Conservation (phyloP, 2,888 invertebrate species). For the Pilophorus perplexus region DNA sequence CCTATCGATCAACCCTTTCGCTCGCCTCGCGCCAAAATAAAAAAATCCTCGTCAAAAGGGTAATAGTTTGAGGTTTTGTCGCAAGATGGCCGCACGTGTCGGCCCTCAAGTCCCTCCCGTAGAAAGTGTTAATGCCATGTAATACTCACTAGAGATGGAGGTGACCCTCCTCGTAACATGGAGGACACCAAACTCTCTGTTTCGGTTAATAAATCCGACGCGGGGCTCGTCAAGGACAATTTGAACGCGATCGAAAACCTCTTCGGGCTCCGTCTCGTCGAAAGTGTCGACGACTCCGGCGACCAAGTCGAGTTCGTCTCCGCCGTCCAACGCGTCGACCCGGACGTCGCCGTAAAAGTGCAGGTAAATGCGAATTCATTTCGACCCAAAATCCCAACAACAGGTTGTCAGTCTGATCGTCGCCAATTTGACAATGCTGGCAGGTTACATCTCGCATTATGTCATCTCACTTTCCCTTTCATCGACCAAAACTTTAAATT, state of each 20-base stretch:
- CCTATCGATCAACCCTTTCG: too few species aligned
- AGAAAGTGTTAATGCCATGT: conserved; percentile 27
- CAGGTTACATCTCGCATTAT: background rate
- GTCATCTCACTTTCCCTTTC: background rate
- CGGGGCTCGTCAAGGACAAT: background rate
- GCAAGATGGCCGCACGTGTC: conserved; percentile 25
- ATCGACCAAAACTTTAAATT: too few species aligned
- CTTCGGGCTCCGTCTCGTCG: conserved; percentile 1
- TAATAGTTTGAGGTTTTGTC: conserved; percentile 5
- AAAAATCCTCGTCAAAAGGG: too few species aligned
- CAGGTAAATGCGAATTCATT: conserved; percentile 3
- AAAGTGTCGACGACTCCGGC: background rate
- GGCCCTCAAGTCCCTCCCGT: conserved; percentile 1
- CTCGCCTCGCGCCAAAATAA: too few species aligned
- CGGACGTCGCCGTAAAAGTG: background rate
- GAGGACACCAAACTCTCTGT: conserved; percentile 16
- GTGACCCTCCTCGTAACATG: conserved; percentile 23
- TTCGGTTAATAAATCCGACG: conserved; percentile 10
- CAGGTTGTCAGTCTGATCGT: background rate
- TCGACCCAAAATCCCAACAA: background rate
- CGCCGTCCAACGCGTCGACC: background rate
- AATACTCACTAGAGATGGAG: conserved; percentile 19
- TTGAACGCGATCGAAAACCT: conserved; percentile 11
- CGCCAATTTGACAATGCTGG: background rate
- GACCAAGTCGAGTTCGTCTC: background rate